Evolutionary conservation across 1,140 invertebrate genomes (phyloP).

Genomic region (Drosophila tropicalis): DNA sequence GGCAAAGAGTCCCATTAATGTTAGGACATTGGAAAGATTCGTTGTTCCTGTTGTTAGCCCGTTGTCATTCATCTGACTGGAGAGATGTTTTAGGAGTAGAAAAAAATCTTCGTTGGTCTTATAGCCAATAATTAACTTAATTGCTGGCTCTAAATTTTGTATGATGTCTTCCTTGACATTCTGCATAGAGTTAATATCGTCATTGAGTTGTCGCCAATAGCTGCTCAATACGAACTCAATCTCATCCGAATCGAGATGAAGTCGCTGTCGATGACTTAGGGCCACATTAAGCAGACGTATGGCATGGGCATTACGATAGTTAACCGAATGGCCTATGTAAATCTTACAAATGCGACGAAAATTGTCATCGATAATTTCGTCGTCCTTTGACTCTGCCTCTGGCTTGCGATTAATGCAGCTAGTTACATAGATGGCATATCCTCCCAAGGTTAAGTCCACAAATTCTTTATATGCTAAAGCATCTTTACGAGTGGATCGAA

Average conservation of each 20-base stretch:
- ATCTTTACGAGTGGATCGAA: conserved; percentile 52
- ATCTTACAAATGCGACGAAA: conserved; percentile 77
- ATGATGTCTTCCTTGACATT: conserved; percentile 22
- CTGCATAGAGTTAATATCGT: conserved; percentile 46
- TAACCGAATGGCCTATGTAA: conserved; percentile 76
- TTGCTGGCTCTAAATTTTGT: conserved; percentile 53
- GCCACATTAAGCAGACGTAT: conserved; percentile 69
- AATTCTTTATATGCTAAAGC: conserved; percentile 52
- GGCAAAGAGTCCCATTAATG: conserved; percentile 55
- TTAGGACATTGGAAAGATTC: conserved; percentile 57
- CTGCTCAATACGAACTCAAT: conserved; percentile 71
- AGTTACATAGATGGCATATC: conserved; percentile 57
- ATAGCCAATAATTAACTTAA: conserved; percentile 75
- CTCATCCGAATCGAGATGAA: conserved; percentile 76
- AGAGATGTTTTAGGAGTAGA: conserved; percentile 48
- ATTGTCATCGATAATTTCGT: conserved; percentile 57
- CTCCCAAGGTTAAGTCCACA: conserved; percentile 51
- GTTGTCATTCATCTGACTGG: conserved; percentile 43
- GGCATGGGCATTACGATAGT: conserved; percentile 70
- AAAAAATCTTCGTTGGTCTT: conserved; percentile 78
- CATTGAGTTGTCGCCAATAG: conserved; percentile 72
- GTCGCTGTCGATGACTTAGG: conserved; percentile 60
- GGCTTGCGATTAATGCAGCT: conserved; percentile 57
- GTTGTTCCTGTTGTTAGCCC: conserved; percentile 17
- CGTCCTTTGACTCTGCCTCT: conserved; percentile 13